Base-by-base conservation (phyloP, 2,113 vertebrate species). In the Rostratula benghalensis region DNA sequence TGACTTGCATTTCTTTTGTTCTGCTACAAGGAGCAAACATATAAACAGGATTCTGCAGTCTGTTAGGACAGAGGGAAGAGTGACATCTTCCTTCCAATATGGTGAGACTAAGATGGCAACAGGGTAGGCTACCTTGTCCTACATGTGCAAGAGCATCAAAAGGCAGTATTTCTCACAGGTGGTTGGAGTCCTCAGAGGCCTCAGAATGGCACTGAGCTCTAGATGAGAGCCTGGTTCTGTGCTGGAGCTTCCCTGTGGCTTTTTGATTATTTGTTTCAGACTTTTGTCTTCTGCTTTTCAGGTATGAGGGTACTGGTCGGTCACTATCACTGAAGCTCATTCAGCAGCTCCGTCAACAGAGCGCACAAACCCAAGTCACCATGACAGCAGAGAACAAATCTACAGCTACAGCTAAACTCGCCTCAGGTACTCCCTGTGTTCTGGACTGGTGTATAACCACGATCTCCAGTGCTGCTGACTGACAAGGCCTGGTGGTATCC, bases 321-420 rank as follows among this genome's bases (percentile, higher is more conserved):
- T 99, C 99, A 2, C 98, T 99, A 9, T 99, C 99, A 17, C 98
- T 99, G 85, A 99, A 99, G 94, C 98, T 99, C 48, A 99, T 99
- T 64, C 99, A 99, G 97, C 99, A 99, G 98, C 97, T 99, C 77
- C 98, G 99, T 45, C 99, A 99, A 75, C 99, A 99, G 97, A 99
- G 99, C 3, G 97, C 98, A 19, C 98, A 99, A 91, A 99, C 98
- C 93, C 99, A 99, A 94, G 97, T 98, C 97, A 98, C 96, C 83
- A 91, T 98, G 94, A 99, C 98, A 0, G 99, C 99, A 3, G 99
- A 99, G 97, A 99, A 99, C 97, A 98, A 98, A 95, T 95, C 65
- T 94, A 97, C 98, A 5, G 98, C 97, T 46, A 99, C 98, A 2
- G 98, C 98, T 56, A 98, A 98, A 68, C 98, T 99, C 28, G 93